These are phyloP conservation scores for Danaus melanippus DNA, from an alignment of 1,140 invertebrate species.

Conservation along the genomic window DNA sequence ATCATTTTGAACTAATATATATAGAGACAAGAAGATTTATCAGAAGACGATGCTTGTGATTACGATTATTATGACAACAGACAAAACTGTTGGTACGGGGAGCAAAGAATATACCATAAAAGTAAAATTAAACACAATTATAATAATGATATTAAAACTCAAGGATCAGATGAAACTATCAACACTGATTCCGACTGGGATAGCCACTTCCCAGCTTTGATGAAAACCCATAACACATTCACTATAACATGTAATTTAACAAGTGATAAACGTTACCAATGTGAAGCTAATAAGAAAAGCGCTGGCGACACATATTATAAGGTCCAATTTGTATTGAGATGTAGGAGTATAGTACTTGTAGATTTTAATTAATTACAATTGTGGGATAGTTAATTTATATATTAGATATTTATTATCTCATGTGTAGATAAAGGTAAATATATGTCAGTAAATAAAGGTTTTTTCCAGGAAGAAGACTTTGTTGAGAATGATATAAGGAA, in stretches of 20 bases:
- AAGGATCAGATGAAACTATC: conserved; percentile 53
- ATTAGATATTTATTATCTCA: conserved; percentile 7
- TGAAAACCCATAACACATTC: conserved; percentile 59
- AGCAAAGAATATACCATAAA: conserved; percentile 57
- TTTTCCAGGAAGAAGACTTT: conserved; percentile 60
- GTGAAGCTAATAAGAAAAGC: conserved; percentile 49
- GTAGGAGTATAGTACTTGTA: too few species aligned
- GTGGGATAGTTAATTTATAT: conserved; percentile 12
- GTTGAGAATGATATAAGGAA: conserved; percentile 62
- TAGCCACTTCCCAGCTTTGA: conserved; percentile 54
- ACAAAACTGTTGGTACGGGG: conserved; percentile 48
- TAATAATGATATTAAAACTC: conserved; percentile 33
- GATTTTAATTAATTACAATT: too few species aligned
- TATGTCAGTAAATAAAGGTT: conserved; percentile 4
- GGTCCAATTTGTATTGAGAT: conserved; percentile 22
- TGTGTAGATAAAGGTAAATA: conserved; percentile 7
- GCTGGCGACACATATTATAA: conserved; percentile 52
- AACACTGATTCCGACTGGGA: conserved; percentile 61
- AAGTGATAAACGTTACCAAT: conserved; percentile 39
- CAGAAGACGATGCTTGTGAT: conserved; percentile 51
- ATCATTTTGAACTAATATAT: neutral
- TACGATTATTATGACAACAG: conserved; percentile 37
- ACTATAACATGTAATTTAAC: conserved; percentile 48
- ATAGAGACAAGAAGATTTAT: conserved; percentile 35
- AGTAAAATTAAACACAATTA: conserved; percentile 32